Base-by-base conservation (phyloP, 2,797 vertebrate species). In the Enteromius argenteus region DNA sequence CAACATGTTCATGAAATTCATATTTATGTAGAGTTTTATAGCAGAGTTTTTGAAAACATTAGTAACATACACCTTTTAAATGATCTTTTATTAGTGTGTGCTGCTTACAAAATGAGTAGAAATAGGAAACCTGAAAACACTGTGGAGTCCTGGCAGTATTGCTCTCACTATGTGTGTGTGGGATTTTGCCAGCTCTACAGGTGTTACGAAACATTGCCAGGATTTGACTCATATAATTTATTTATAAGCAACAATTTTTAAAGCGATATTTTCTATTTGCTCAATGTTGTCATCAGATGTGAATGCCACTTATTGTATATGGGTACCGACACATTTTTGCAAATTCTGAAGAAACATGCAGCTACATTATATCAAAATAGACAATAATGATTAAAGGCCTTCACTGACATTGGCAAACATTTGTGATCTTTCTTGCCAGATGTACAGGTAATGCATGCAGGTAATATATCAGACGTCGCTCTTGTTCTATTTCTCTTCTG, bases 401-500 rank as follows among this genome's bases (percentile, higher is more conserved):
- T 51, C 0, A 37, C 37, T 53, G 15, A 72, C 15, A 44, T 44
- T 66, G 58, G 0, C 19, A 66, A 2, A n/a, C 23, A n/a, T 30
- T 49, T 79, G 5, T 35, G 15, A 51, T 46, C 58, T 11, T 27
- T 72, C 5, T 62, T 39, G 71, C 32, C 44, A 30, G 14, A 75
- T 75, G 71, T 44, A 39, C 14, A 51, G 5, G 21, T 39, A 82
- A 37, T 14, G 15, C 30, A 39, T 5, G 23, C 27, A 27, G 27
- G 27, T 27, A 35, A 35, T 6, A 37, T 39, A 7, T 58, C 35
- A 66, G 60, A 66, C 23, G 4, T 74, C 82, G 56, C 46, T 56
- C 21, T 64, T 81, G 68, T 75, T 21, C 44, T 81, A 51, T 80
- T 79, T 87, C 32, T 84, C 64, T 81, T 87, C 78, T 84, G 74